Conservation (phyloP, 2,888 invertebrate genomes). For the Cabera pusaria region DNA sequence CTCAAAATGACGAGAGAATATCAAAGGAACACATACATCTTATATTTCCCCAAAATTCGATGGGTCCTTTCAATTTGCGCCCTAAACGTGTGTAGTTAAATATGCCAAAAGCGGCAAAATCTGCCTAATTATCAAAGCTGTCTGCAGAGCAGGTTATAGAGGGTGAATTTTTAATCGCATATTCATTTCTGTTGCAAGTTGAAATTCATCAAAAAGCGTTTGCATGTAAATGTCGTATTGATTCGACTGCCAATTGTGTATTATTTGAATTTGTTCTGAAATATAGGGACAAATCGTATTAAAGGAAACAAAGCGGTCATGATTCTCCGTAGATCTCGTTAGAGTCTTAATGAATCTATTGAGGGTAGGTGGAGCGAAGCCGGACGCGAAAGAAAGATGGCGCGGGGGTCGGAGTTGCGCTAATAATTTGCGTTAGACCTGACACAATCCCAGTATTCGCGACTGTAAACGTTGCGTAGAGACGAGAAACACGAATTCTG, state of each 20-base stretch:
- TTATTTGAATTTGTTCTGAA: slow-evolving; percentile 30
- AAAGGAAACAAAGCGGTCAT: slow-evolving; percentile 75
- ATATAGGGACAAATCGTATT: slow-evolving; percentile 70
- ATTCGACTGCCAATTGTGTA: slow-evolving; percentile 38
- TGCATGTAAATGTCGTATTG: slow-evolving; percentile 44
- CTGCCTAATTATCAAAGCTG: slow-evolving; percentile 52
- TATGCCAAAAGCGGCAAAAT: slow-evolving; percentile 38
- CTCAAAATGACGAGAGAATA: slow-evolving; percentile 15
- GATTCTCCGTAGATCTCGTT: slow-evolving; percentile 79
- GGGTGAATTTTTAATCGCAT: slow-evolving; percentile 52
- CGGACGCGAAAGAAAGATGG: slow-evolving; percentile 61
- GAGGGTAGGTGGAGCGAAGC: slow-evolving; percentile 72
- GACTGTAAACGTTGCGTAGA: slow-evolving; percentile 14
- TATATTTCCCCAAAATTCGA: slow-evolving; percentile 18
- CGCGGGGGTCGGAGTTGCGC: slow-evolving; percentile 60
- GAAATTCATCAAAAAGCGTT: slow-evolving; percentile 40
- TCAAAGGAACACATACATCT: slow-evolving; percentile 20
- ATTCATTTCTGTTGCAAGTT: slow-evolving; percentile 42
- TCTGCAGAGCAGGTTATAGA: slow-evolving; percentile 44
- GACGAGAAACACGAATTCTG: slow-evolving; percentile 7
- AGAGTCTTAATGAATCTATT: slow-evolving; percentile 82
- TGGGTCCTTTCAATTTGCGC: slow-evolving; percentile 22
- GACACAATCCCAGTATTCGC: slow-evolving; percentile 34
- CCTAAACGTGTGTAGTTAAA: slow-evolving; percentile 23
- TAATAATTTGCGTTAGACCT: slow-evolving; percentile 71